Base-by-base conservation (phyloP, 2,797 vertebrate genomes). In the Enteromius treurensis region DNA sequence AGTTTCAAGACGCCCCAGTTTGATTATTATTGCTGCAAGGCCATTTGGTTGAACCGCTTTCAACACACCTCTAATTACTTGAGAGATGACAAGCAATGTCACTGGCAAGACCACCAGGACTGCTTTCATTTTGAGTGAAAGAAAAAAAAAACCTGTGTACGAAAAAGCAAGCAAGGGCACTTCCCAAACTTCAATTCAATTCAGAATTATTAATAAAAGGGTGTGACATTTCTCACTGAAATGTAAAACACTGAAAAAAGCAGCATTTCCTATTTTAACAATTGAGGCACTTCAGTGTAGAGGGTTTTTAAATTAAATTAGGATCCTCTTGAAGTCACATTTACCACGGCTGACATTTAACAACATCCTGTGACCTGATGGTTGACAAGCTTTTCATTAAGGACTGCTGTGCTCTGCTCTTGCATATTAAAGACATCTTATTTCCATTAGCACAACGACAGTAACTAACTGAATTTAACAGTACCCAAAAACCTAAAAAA, bases 1-100 rank as follows among this genome's bases (percentile, higher is more conserved):
- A 75, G 47, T 26, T 82, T 75, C 21, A 6, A 77, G 68, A 47
- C 55, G 78, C 80, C 79, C 78, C 74, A 73, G 74, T 80, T 71
- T 84, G 80, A 74, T 86, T 86, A 77, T 80, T 82, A 85, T 68
- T 82, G 86, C 92, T 92, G 91, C 90, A 92, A 92, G 81, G 87
- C 89, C 84, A 86, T 86, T 87, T 87, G 88, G 87, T 92, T 91
- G 89, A 83, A 95, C 93, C 90, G 92, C 94, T 96, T 93, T 96
- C 93, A 96, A 93, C 93, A 89, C 89, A 87, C 89, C 88, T 90
- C 88, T 88, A n/a, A 32, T 89, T 88, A 90, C 87, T 88, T 84
- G 89, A 88, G 91, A 78, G 90, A 78, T 91, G 92, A 94, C 87
- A 91, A 91, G 87, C 78, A 64, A 82, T 85, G 92, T 93, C 93